Evolutionary conservation across 2,888 invertebrate genomes (phyloP).

Genomic region (Himalopsyche kuldschensis): DNA sequence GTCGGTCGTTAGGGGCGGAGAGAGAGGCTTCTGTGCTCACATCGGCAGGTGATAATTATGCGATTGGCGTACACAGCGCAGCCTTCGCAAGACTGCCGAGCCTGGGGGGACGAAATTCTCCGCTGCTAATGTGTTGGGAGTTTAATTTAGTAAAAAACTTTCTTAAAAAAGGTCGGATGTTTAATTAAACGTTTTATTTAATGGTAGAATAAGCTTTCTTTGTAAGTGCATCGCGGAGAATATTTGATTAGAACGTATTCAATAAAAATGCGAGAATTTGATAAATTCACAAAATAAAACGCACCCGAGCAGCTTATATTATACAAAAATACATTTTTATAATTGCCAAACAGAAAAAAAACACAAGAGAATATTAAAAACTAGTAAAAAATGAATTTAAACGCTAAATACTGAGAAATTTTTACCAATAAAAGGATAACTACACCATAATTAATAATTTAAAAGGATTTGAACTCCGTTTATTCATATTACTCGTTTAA

Average conservation of each 20-base stretch:
- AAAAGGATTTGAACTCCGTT: no score
- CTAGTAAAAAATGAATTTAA: no score
- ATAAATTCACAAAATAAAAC: no score
- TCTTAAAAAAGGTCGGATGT: not conserved
- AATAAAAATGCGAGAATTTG: no score
- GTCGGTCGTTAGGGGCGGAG: not conserved
- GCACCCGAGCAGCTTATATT: no score
- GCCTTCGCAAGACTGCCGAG: not conserved
- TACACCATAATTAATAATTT: no score
- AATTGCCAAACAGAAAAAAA: no score
- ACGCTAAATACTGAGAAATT: no score
- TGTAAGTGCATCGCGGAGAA: not conserved
- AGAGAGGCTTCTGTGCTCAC: not conserved
- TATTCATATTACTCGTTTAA: no score
- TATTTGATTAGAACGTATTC: not conserved
- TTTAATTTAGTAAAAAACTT: not conserved
- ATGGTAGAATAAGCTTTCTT: not conserved
- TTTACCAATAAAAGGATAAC: no score
- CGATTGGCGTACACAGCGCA: not conserved
- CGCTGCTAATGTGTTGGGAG: not conserved
- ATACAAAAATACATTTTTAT: no score
- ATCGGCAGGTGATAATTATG: conserved; percentile 1
- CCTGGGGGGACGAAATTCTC: not conserved
- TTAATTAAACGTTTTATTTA: conserved; percentile 1
- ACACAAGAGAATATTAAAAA: no score